Evolutionary conservation across 2,113 vertebrate genomes (phyloP).

Genomic region (Tympanuchus pallidicinctus): DNA sequence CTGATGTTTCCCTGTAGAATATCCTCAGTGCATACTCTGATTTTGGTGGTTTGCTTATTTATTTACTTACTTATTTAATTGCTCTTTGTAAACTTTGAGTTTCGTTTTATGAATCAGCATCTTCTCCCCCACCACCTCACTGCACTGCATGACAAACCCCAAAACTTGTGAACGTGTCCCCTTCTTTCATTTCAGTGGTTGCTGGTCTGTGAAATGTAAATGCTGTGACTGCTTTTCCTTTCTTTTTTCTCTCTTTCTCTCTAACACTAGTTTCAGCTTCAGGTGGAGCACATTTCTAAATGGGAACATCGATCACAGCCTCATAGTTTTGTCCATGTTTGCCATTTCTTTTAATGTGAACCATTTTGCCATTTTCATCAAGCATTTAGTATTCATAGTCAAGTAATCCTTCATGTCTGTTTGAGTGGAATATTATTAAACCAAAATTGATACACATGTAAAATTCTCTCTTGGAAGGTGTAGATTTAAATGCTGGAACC

Average conservation of each 20-base stretch:
- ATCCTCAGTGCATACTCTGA: conserved; percentile 50
- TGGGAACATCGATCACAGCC: conserved; percentile 54
- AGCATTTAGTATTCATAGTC: conserved; percentile 58
- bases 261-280: conserved; percentile 45
- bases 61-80: background rate
- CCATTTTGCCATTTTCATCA: conserved; percentile 64
- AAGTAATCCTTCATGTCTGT: conserved; percentile 46
- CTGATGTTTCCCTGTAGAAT: conserved; percentile 73
- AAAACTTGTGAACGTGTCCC: background rate
- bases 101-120: conserved; percentile 56
- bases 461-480: conserved; percentile 35
- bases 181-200: conserved; percentile 63
- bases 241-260: background rate
- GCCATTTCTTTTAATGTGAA: conserved; percentile 61
- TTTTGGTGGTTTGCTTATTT: conserved; percentile 65
- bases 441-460: conserved; percentile 30
- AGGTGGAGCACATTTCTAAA: conserved; percentile 50
- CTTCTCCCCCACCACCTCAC: conserved; percentile 16
- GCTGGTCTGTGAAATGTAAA: conserved; percentile 69
- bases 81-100: conserved; percentile 53
- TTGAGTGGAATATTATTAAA: conserved; percentile 62
- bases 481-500: conserved; percentile 8
- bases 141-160: conserved; percentile 76
- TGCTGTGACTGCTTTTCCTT: conserved; percentile 59
- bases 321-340: conserved; percentile 67